Evolutionary conservation across 1,140 invertebrate species (phyloP), one percentile per base, ranked within the genome.

Genomic region (Maconellicoccus hirsutus): DNA sequence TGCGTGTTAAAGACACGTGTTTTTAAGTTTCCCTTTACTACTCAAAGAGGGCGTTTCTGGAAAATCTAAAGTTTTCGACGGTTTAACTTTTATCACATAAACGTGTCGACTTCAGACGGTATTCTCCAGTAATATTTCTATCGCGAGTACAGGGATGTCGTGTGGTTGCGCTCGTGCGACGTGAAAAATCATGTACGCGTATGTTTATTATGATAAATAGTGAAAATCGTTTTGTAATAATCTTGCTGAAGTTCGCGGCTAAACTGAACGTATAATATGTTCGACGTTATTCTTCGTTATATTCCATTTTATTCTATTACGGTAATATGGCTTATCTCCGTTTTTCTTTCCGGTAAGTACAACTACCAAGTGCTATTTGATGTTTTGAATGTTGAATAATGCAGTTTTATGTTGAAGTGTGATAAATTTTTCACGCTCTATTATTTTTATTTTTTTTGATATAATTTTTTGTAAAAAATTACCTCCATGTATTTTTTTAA

Each of bases 301-400:
- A 52, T 52, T 52, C 10, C 10, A 16, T 52, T 52, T 52, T 52
- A 14, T 16, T 16, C n/a, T 16, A 19, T 52, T 16, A 16, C 42
- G 2, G 42, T 19, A 52, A 3, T 16, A 52, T 52, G 42, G 42
- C n/a, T 52, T 52, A 52, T 52, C 42, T 52, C 42, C 42, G n/a
- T 52, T 52, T 52, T 52, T 52, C 42, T 52, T 52, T 52, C 42
- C 42, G 42, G 42, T 52, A 52, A 52, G 42, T 52, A n/a, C n/a
- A n/a, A n/a, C n/a, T n/a, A 16, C 29, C 29, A 33, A 33, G 29
- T 33, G 29, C 12, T 33, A 16, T 52, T 52, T 52, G 42, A 52
- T 3, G n/a, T n/a, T n/a, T n/a, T 19, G 16, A 52, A 52, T 52
- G 6, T 4, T 52, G 3, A 33, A 33, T 33, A 52, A 52, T 52